Conservation (phyloP, 37 sponge, comb jelly and placozoan species). For the Hormiphora californensis region DNA sequence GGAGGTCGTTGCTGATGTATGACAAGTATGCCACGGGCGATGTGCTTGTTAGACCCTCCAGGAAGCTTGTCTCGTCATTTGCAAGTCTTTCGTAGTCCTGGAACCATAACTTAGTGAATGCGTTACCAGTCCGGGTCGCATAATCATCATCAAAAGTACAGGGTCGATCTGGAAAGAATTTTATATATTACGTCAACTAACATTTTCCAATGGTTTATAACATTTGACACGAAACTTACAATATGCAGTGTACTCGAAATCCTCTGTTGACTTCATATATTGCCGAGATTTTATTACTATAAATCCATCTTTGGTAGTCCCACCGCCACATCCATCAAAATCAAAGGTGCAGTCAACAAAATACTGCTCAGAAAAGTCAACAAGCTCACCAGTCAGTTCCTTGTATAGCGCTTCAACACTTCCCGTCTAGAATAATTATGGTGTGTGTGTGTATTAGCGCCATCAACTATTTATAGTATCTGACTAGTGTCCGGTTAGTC, state of each 20-base stretch:
- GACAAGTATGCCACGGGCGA: slow-evolving; percentile 19
- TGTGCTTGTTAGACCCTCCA: background rate
- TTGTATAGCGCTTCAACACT: slow-evolving; percentile 28
- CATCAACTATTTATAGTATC: too few species aligned
- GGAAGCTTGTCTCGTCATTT: background rate
- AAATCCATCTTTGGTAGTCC: background rate
- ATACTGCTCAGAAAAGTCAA: slow-evolving; percentile 22
- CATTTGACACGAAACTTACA: too few species aligned
- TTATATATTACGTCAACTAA: too few species aligned
- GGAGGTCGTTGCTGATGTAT: slow-evolving; percentile 13
- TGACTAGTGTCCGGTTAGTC: too few species aligned
- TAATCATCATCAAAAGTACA: background rate
- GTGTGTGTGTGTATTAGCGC: too few species aligned
- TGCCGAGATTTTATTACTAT: background rate
- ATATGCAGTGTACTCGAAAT: too few species aligned
- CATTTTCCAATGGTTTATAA: too few species aligned
- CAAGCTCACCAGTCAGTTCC: background rate
- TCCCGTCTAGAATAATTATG: background rate
- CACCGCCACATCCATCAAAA: slow-evolving; percentile 8
- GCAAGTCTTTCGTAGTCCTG: slow-evolving; percentile 1
- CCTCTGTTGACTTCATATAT: background rate
- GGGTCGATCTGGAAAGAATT: slow-evolving; percentile 15
- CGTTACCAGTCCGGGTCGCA: background rate
- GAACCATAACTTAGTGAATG: slow-evolving; percentile 20
- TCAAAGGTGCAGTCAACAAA: slow-evolving; percentile 15